A percentile compares a stretch with the other conserved stretches of the same genome.
These are phyloP conservation scores for Cyphomyrus discorhynchus DNA, from an alignment of 2,113 vertebrate species.

Conservation along the genomic window DNA sequence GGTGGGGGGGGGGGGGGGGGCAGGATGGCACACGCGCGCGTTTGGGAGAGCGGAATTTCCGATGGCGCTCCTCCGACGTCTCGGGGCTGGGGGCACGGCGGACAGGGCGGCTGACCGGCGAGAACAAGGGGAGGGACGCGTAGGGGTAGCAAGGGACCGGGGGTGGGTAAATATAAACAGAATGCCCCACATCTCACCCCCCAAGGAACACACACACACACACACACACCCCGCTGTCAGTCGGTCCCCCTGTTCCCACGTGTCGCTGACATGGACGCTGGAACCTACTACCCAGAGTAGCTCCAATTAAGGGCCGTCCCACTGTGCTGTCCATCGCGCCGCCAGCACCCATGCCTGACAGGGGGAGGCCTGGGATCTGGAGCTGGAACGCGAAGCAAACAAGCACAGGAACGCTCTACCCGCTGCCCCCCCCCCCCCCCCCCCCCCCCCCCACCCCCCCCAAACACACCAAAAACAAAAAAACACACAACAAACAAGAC, in stretches of 20 bases:
- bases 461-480: not conserved
- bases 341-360: constrained; percentile 79
- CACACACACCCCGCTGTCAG: constrained; percentile 53
- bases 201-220: not conserved
- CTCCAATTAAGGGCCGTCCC: constrained; percentile 95
- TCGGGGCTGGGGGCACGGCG: constrained; percentile 10
- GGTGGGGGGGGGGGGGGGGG: not conserved
- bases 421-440: not conserved
- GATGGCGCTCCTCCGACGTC: not conserved
- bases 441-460: not conserved
- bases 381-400: constrained; percentile 46
- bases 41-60: not conserved
- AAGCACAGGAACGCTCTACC: constrained; percentile 47
- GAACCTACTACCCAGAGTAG: constrained; percentile 77
- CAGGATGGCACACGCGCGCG: not conserved
- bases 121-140: constrained; percentile 39
- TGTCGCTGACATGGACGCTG: constrained; percentile 78
- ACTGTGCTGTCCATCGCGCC: constrained; percentile 76
- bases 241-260: constrained; percentile 62
- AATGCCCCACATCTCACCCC: constrained; percentile 57
- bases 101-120: constrained; percentile 45
- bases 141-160: constrained; percentile 6
- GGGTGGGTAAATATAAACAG: constrained; percentile 33
- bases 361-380: constrained; percentile 83
- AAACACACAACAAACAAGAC: no score